Base-by-base conservation (phyloP, 2,888 invertebrate genomes). In the Lasioglossum vierecki region DNA sequence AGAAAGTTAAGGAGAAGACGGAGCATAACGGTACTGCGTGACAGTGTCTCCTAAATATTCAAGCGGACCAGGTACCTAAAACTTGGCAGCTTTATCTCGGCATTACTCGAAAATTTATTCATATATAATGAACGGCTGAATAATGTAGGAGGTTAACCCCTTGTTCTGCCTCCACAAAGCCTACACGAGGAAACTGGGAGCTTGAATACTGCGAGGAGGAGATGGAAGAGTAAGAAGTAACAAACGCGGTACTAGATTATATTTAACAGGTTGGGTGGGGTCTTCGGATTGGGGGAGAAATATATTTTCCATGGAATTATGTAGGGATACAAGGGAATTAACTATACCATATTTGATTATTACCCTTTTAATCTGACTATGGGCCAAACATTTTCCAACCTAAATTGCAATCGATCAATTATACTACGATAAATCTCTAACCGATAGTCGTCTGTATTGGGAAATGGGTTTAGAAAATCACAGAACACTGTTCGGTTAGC, bases 41-140 rank as follows among this genome's bases (percentile, higher is more conserved):
- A 94, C 94, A 94, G 94, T 93, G 93, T 93, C 94, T 93, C 91
- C 94, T 94, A 93, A 94, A 94, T 94, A 94, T 94, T 94, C 94
- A 94, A 93, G 93, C 91, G 91, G 86, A 87, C 91, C 88, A 91
- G 91, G 91, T 92, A 91, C 93, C 94, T 93, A 94, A 95, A 95
- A 95, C 94, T 95, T 95, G 95, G 95, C 94, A 94, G 95, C 95
- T 95, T 95, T 94, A 95, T 94, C 95, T 94, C 94, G 94, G 93
- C 95, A 95, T 95, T 95, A 94, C 95, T 95, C 94, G 95, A 95
- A 95, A 95, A 95, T 95, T 95, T 95, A 95, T 95, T 95, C 95
- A 95, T 95, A 95, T 95, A 94, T 95, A 95, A 95, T 95, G 95
- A 95, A 94, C 92, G 88, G 78, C 83, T 95, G 93, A 94, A 95